Conservation (phyloP, 2,888 invertebrate genomes). For the Sarcophaga rosellei region DNA sequence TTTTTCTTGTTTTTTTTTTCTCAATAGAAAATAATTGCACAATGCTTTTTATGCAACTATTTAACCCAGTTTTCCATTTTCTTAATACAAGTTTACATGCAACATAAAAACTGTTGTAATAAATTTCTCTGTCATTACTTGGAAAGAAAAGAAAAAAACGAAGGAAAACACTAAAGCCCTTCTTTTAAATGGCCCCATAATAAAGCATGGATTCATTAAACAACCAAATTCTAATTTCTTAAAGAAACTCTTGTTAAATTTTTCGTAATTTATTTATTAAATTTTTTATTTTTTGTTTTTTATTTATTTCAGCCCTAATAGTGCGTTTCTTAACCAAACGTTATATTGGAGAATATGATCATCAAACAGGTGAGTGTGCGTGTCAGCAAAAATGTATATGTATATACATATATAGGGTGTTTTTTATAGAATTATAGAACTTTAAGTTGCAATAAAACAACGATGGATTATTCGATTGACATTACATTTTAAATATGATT, state of each 20-base stretch:
- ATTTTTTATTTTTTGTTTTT: constrained; percentile 1
- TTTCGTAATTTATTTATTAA: neutral
- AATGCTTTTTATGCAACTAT: neutral
- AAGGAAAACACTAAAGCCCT: too few species aligned
- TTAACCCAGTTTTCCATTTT: constrained; percentile 30
- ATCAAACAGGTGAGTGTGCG: constrained; percentile 89
- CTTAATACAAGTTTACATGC: neutral
- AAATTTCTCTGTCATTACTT: neutral
- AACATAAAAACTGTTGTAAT: neutral
- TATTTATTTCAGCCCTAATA: constrained; percentile 86
- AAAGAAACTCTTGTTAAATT: neutral
- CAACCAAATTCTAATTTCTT: neutral
- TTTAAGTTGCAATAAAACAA: too few species aligned
- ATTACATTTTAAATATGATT: too few species aligned
- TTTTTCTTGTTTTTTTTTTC: neutral
- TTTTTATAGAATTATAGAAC: too few species aligned
- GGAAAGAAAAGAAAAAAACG: neutral
- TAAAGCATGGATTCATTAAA: neutral
- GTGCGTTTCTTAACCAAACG: constrained; percentile 96
- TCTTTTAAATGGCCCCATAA: too few species aligned
- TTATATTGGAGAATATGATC: constrained; percentile 97
- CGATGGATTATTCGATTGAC: too few species aligned
- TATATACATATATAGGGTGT: too few species aligned
- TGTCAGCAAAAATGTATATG: neutral
- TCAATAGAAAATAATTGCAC: neutral